These are phyloP conservation scores for Scopus umbretta DNA, from an alignment of 2,113 vertebrate species.

Conservation along the genomic window DNA sequence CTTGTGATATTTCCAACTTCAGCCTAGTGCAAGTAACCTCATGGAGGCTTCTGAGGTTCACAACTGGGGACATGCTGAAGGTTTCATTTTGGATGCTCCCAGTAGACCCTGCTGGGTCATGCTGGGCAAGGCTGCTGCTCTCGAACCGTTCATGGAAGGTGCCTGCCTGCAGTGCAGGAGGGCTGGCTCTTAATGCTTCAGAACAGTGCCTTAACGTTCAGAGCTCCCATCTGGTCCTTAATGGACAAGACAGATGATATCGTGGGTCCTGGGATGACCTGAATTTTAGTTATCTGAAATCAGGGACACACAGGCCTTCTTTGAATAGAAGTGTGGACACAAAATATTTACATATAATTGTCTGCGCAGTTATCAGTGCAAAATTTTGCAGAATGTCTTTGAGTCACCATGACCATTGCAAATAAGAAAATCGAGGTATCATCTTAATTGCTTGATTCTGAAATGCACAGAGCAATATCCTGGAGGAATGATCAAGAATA, in stretches of 20 bases:
- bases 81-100: neutral
- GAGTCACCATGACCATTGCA: neutral
- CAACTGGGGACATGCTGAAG: neutral
- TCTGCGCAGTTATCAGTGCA: neutral
- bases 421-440: neutral
- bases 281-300: neutral
- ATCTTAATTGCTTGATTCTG: neutral
- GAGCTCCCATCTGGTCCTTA: neutral
- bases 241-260: neutral
- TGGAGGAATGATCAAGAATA: neutral
- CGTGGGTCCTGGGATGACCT: neutral
- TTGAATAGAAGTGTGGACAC: neutral
- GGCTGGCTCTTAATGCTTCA: neutral
- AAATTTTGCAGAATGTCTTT: neutral
- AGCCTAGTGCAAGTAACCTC: neutral
- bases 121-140: neutral
- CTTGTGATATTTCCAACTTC: neutral
- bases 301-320: neutral
- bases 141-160: accelerated
- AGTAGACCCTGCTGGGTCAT: neutral
- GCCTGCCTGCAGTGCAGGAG: neutral
- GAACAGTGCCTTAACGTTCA: neutral
- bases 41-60: neutral
- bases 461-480: neutral
- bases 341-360: neutral